Evolutionary conservation across 2,113 vertebrate species (phyloP).

Genomic region (Platysternon megacephalum): DNA sequence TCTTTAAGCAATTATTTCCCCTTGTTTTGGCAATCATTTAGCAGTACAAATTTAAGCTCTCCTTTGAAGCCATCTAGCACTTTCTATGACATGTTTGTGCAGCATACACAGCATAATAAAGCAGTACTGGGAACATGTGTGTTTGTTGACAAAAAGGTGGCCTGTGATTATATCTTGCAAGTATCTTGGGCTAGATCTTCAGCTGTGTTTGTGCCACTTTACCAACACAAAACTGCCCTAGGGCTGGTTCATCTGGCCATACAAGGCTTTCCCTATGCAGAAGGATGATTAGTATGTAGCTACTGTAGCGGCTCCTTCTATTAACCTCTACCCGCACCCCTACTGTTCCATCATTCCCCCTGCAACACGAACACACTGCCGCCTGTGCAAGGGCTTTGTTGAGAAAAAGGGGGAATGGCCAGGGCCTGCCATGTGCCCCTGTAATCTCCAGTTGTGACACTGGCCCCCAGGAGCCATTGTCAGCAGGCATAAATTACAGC

Average conservation of each 20-base stretch:
- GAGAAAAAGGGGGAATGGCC: accelerated
- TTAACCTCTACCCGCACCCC: accelerated
- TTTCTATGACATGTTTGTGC: not conserved
- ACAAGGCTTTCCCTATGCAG: not conserved
- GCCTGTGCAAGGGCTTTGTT: accelerated
- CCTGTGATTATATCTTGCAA: not conserved
- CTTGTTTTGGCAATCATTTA: not conserved
- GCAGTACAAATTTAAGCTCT: not conserved
- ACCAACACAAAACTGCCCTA: not conserved
- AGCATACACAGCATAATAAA: accelerated
- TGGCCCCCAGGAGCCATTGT: too few species aligned
- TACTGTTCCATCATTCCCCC: accelerated
- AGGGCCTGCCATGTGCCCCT: accelerated
- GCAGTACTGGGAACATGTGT: accelerated
- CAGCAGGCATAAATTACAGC: not conserved
- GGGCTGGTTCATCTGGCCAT: not conserved
- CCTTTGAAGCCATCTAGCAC: not conserved
- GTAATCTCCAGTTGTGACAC: not conserved
- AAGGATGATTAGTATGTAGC: accelerated
- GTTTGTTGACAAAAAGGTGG: not conserved
- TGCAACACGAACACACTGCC: not conserved
- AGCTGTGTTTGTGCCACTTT: not conserved
- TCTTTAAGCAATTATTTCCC: not conserved
- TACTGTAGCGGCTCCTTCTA: not conserved
- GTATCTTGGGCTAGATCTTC: not conserved